These are phyloP conservation scores for Aselliscus stoliczkanus DNA, from an alignment of 2,797 vertebrate genomes.

Conservation along the genomic window DNA sequence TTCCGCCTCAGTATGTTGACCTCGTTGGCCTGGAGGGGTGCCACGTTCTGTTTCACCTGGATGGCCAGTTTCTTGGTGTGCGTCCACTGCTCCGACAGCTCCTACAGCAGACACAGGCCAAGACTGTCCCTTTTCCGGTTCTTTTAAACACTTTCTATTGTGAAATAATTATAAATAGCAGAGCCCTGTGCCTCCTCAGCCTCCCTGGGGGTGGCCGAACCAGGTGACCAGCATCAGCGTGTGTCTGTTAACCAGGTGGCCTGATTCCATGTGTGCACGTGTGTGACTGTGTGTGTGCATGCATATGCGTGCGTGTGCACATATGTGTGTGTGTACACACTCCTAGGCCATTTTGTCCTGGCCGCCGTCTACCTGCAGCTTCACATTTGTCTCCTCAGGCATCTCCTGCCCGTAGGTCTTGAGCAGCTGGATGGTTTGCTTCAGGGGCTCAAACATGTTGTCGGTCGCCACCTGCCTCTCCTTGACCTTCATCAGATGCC, in stretches of 20 bases:
- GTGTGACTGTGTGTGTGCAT: background rate
- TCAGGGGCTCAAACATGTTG: constrained; percentile 81
- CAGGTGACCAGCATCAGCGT: rapidly evolving
- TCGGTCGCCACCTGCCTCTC: constrained; percentile 75
- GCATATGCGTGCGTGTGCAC: too few relatives aligned
- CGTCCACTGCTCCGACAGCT: constrained; percentile 80
- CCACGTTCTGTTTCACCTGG: constrained; percentile 73
- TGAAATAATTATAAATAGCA: rapidly evolving
- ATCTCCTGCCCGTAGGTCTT: constrained; percentile 79
- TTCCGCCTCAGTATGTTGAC: constrained; percentile 73
- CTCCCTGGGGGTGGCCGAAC: rapidly evolving
- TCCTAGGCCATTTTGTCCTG: background rate
- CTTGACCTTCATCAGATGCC: constrained; percentile 77
- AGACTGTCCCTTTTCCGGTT: rapidly evolving
- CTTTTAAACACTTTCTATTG: rapidly evolving
- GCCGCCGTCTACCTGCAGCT: constrained; percentile 71
- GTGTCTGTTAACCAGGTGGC: rapidly evolving
- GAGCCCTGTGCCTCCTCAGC: background rate
- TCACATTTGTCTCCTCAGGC: constrained; percentile 76
- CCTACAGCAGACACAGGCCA: constrained; percentile 42
- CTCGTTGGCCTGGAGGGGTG: constrained; percentile 80
- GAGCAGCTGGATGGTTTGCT: constrained; percentile 80
- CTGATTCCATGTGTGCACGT: background rate
- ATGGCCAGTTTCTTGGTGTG: constrained; percentile 81
- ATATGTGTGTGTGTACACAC: too few relatives aligned